phyloP scores from a whole-genome alignment of 2,888 invertebrate genomes.

The Meiosimyza platycephala region DNA sequence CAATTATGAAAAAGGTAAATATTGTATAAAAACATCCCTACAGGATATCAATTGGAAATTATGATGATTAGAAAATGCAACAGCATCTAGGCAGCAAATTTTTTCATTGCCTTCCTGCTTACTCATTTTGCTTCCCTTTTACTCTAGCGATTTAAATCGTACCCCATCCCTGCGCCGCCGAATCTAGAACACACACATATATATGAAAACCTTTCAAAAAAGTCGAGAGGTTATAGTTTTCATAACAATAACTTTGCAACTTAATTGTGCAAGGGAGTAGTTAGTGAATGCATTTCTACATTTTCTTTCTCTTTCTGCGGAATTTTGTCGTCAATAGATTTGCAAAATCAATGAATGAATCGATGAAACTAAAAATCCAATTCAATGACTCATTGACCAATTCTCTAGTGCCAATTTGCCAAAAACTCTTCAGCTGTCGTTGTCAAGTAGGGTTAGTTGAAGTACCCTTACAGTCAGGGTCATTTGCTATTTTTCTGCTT shows the following conservation, averaged over 20 bases:
- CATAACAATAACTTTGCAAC: neutral
- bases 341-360: slow-evolving; percentile 23
- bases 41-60: slow-evolving; percentile 64
- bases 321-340: slow-evolving; percentile 2
- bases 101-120: neutral
- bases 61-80: slow-evolving; percentile 45
- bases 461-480: neutral
- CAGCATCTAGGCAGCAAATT: neutral
- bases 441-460: neutral
- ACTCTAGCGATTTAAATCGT: neutral
- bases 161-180: slow-evolving; percentile 24
- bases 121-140: too few relatives aligned
- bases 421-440: neutral
- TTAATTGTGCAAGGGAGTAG: slow-evolving; percentile 14
- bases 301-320: neutral
- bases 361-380: neutral
- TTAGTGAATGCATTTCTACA: neutral
- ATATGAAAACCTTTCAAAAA: slow-evolving; percentile 11
- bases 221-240: slow-evolving; percentile 15
- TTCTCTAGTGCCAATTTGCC: neutral
- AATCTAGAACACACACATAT: neutral
- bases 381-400: slow-evolving; percentile 24
- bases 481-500: slow-evolving; percentile 1
- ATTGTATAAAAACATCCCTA: slow-evolving; percentile 65
- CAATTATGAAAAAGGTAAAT: slow-evolving; percentile 58